Percentiles rank a stretch among this genome's conserved stretches.
phyloP scores from a whole-genome alignment of 2,113 vertebrate species.

The Pseudonaja textilis region DNA sequence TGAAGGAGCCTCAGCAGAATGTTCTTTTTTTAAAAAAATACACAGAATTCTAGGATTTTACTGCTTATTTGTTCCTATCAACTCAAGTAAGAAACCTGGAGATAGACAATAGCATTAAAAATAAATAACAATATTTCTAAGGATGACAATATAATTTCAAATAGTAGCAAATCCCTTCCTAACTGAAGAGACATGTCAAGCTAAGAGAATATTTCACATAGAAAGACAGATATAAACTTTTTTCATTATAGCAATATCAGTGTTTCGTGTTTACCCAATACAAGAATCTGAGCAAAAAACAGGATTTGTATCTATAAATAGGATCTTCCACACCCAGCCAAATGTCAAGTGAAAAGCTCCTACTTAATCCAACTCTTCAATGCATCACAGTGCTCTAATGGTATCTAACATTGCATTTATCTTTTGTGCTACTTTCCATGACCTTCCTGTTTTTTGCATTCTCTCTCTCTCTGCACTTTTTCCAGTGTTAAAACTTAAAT shows the following conservation, averaged over 20 bases:
- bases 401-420: neutral
- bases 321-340: neutral
- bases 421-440: neutral
- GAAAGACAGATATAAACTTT: neutral
- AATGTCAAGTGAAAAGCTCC: neutral
- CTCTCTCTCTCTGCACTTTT: neutral
- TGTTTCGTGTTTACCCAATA: neutral
- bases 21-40: rapidly evolving
- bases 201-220: neutral
- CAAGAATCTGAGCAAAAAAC: neutral
- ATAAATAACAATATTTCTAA: neutral
- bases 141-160: neutral
- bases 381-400: neutral
- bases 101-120: neutral
- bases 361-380: neutral
- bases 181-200: neutral
- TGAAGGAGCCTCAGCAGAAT: slow-evolving; percentile 14
- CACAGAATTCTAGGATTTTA: neutral
- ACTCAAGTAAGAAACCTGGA: neutral
- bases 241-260: neutral
- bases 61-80: rapidly evolving
- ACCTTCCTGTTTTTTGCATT: neutral
- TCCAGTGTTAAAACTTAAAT: neutral
- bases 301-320: neutral
- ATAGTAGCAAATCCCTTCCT: neutral